A percentile compares a stretch with the other conserved stretches of the same genome.
phyloP scores from a whole-genome alignment of 2,888 invertebrate genomes.

The Galerucella pusilla region DNA sequence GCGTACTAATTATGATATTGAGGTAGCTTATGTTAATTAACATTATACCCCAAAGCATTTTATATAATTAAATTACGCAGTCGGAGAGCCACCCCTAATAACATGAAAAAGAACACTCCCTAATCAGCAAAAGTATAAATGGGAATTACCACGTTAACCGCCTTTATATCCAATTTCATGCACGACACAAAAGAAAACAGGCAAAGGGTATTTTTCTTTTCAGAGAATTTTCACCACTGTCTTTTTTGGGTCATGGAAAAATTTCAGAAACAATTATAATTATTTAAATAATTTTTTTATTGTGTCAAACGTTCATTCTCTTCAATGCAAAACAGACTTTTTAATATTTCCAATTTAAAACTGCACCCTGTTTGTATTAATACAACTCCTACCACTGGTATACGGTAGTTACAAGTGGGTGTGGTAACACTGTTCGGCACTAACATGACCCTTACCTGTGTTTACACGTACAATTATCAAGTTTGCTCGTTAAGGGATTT shows the following conservation, averaged over 20 bases:
- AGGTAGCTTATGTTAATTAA: constrained; percentile 24
- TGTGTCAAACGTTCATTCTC: no score
- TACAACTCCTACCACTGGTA: constrained; percentile 34
- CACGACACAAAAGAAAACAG: background rate
- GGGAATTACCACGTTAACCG: constrained; percentile 61
- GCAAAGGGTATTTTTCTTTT: background rate
- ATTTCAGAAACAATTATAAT: no score
- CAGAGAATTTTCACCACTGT: background rate
- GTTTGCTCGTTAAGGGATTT: constrained; percentile 21
- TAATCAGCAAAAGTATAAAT: constrained; percentile 60
- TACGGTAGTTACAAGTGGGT: constrained; percentile 48
- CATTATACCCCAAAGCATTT: constrained; percentile 22
- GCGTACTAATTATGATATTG: constrained; percentile 21
- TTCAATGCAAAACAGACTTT: background rate
- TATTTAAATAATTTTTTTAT: no score
- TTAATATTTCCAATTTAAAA: background rate
- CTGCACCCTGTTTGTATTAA: background rate
- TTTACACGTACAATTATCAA: constrained; percentile 27
- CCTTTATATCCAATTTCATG: constrained; percentile 47
- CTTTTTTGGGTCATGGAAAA: no score
- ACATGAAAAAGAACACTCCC: constrained; percentile 55
- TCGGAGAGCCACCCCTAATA: constrained; percentile 30
- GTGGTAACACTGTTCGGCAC: constrained; percentile 38
- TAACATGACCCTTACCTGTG: constrained; percentile 31
- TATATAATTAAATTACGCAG: constrained; percentile 38